Percentiles rank a stretch among this genome's conserved stretches.
These are phyloP conservation scores for Morus bassanus DNA, from an alignment of 2,797 vertebrate species.

Conservation along the genomic window DNA sequence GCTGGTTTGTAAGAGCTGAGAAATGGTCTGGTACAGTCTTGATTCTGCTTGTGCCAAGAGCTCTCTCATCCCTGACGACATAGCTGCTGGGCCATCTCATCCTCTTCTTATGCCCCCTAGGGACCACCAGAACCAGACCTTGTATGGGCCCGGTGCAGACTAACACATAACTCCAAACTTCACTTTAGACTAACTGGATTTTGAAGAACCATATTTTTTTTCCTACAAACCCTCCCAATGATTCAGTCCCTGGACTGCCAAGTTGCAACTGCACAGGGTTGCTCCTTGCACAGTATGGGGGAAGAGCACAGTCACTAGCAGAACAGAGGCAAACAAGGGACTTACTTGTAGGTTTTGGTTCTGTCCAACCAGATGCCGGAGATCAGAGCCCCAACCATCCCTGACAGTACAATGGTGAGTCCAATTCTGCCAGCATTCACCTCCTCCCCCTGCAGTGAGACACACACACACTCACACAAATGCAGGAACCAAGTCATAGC, in stretches of 20 bases:
- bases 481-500: not conserved
- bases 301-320: not conserved
- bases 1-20: conserved; percentile 40
- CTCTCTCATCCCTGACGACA: conserved; percentile 19
- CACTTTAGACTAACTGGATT: not conserved
- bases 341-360: conserved; percentile 98
- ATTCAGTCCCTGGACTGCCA: not conserved
- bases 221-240: not conserved
- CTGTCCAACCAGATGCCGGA: conserved; percentile 95
- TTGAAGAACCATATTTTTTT: not conserved
- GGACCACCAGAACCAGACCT: not conserved
- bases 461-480: conserved; percentile 1
- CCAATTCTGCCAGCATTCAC: conserved; percentile 96
- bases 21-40: conserved; percentile 51
- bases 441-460: conserved; percentile 84
- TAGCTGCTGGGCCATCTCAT: not conserved
- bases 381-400: conserved; percentile 90
- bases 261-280: not conserved
- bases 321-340: not conserved
- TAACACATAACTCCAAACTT: not conserved
- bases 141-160: not conserved
- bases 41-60: conserved; percentile 41
- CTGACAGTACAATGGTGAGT: conserved; percentile 89
- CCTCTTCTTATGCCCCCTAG: not conserved
- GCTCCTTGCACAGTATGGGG: not conserved